Evolutionary conservation across 1,140 invertebrate genomes (phyloP).

Genomic region (Leucophenga varia): DNA sequence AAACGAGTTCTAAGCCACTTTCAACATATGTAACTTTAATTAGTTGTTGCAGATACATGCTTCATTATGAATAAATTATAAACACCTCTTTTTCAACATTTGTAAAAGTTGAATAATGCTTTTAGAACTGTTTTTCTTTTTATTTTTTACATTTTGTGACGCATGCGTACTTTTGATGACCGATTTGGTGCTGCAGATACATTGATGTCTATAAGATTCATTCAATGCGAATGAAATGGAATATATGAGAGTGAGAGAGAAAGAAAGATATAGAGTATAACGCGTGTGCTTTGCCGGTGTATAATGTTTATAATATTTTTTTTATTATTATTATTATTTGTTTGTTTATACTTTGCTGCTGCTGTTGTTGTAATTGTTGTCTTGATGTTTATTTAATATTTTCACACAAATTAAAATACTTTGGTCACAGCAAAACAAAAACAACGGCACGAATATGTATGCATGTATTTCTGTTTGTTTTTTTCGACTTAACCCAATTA

Average conservation of each 20-base stretch:
- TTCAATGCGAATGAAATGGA: no score
- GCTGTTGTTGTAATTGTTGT: no score
- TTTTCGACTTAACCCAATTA: conserved; percentile 44
- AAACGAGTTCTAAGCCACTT: no score
- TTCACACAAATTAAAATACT: conserved; percentile 54
- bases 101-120: no score
- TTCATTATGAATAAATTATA: conserved; percentile 37
- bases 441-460: conserved; percentile 8
- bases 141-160: conserved; percentile 33
- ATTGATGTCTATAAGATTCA: no score
- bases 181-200: no score
- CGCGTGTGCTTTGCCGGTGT: conserved; percentile 19
- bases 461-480: conserved; percentile 15
- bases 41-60: no score
- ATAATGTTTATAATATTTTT: conserved; percentile 43
- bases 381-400: conserved; percentile 48
- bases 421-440: conserved; percentile 20
- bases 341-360: no score
- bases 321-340: conserved; percentile 39
- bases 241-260: no score
- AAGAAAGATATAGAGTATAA: conserved; percentile 6
- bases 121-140: conserved; percentile 23
- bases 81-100: conserved; percentile 31
- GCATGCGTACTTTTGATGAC: conserved; percentile 27
- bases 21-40: no score